Percentiles rank a stretch among this genome's conserved stretches.
Evolutionary conservation across 2,113 vertebrate genomes (phyloP).

Genomic region (Ciconia maguari): DNA sequence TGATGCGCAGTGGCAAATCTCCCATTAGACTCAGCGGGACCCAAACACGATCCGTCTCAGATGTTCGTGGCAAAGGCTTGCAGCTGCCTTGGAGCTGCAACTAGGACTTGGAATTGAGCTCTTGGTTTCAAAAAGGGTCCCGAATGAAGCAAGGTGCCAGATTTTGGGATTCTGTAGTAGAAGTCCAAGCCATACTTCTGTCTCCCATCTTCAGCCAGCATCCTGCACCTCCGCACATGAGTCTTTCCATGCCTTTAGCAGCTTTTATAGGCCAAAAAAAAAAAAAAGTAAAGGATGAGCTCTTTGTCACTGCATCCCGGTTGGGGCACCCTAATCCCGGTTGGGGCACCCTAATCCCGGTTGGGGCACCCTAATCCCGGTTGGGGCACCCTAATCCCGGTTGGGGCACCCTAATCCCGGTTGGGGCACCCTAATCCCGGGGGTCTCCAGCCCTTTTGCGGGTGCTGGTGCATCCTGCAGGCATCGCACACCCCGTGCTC

Average conservation of each 20-base stretch:
- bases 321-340: not conserved
- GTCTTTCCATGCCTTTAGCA: not conserved
- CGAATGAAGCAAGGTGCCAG: not conserved
- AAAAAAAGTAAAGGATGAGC: too few relatives aligned
- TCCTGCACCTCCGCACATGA: fast-evolving
- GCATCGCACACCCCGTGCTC: fast-evolving
- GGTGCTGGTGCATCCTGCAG: not conserved
- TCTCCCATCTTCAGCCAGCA: not conserved
- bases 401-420: not conserved
- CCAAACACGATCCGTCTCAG: not conserved
- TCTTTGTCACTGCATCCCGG: not conserved
- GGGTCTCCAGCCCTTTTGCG: fast-evolving
- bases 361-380: not conserved
- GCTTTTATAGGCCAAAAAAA: not conserved
- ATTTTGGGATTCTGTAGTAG: not conserved
- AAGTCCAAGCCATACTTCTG: not conserved
- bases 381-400: not conserved
- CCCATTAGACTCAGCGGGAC: not conserved
- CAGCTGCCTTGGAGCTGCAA: not conserved
- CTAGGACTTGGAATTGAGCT: not conserved
- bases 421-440: not conserved
- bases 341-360: too few relatives aligned
- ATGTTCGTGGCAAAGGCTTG: not conserved
- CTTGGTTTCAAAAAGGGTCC: not conserved
- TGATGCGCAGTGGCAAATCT: not conserved